Evolutionary conservation across 1,140 invertebrate species (phyloP), one percentile per base, ranked within the genome.

Genomic region (Hypsibius dujardini): DNA sequence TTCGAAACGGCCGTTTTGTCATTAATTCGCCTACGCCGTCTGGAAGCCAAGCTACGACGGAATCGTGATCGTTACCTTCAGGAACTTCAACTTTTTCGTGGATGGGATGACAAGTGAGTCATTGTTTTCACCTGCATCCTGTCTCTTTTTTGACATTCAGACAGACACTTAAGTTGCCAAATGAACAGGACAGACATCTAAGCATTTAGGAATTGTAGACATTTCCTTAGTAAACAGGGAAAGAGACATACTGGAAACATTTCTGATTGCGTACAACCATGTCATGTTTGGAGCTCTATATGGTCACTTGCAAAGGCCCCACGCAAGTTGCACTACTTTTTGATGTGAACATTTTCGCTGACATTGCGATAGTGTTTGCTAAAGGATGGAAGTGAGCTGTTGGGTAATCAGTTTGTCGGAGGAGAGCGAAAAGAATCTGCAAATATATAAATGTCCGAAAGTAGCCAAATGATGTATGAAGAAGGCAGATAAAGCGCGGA

Each of bases 61-160:
- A 67, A 3, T 12, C 62, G 62, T 3, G 62, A 67, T 45, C 62
- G 62, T 42, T 67, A 15, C 42, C 12, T 67, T 42, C 12, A 67
- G 62, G 62, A 67, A 45, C 62, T 67, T 12, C 12, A 67, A 42
- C 62, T 67, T 3, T 67, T 67, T 45, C 62, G 62, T 3, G 62
- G 62, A 67, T 67, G 62, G 62, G 45, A 45, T 42, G 62, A 67
- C 42, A 42, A 67, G 62, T 67, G 45, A 67, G 62, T 67, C 3
- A 15, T 7, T 15, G 12, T 67, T 67, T 67, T 42, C n/a, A n/a
- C 28, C 28, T 28, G 28, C 28, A 28, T 56, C n/a, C 50, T 56
- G 7, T 7, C 50, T 56, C 7, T 7, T n/a, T 56, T 56, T 7
- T 7, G 7, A 56, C 50, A n/a, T 7, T 7, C 50, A 56, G 7